phyloP scores from a whole-genome alignment of 2,888 invertebrate genomes.

The Drosophila subsilvestris region DNA sequence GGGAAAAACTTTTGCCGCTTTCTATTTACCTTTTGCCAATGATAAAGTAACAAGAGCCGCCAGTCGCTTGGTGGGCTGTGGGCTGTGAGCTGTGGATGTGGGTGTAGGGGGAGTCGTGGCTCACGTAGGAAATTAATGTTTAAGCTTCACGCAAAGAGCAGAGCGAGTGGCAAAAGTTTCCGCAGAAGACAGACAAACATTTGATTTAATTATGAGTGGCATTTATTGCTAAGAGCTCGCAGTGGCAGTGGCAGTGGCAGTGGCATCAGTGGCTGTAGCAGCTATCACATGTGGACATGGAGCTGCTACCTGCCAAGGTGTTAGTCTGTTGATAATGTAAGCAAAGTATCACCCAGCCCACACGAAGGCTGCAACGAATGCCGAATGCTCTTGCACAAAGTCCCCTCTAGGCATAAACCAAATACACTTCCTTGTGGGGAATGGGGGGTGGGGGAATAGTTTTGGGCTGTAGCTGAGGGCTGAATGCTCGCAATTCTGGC shows the following conservation, averaged over 20 bases:
- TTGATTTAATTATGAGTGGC: slow-evolving; percentile 84
- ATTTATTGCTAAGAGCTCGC: slow-evolving; percentile 79
- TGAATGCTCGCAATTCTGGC: not conserved
- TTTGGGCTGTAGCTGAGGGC: not conserved
- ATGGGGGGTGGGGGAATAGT: too few relatives aligned
- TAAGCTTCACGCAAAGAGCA: slow-evolving; percentile 73
- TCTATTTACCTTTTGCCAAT: slow-evolving; percentile 72
- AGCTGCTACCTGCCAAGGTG: slow-evolving; percentile 67
- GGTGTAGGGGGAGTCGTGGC: not conserved
- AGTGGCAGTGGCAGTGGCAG: slow-evolving; percentile 1
- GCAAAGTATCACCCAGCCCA: slow-evolving; percentile 44
- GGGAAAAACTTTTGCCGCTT: slow-evolving; percentile 54
- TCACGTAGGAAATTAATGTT: slow-evolving; percentile 74
- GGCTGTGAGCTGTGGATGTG: too few relatives aligned
- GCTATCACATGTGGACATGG: not conserved
- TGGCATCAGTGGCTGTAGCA: too few relatives aligned
- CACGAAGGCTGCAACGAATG: slow-evolving; percentile 30
- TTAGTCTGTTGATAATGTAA: slow-evolving; percentile 83
- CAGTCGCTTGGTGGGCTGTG: not conserved
- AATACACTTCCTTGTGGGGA: not conserved
- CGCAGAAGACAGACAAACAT: slow-evolving; percentile 69
- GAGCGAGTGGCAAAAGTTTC: slow-evolving; percentile 53
- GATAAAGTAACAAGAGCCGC: slow-evolving; percentile 57
- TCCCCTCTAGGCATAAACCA: too few relatives aligned
- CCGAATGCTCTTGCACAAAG: slow-evolving; percentile 63